Base-by-base conservation (phyloP, 2,797 vertebrate genomes). In the Cyprinodon diabolis region DNA sequence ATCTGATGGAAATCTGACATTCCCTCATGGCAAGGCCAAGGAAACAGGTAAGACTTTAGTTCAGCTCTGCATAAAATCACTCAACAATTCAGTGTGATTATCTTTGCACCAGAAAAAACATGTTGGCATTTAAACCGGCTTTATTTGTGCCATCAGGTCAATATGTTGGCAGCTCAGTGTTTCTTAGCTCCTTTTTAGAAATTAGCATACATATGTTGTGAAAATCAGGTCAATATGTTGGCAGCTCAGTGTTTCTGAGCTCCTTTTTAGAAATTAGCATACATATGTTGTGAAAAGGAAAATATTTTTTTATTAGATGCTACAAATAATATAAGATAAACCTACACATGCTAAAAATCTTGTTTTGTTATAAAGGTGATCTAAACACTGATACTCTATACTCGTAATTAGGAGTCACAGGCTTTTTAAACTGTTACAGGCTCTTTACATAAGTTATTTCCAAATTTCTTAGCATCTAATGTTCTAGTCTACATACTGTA, bases 1-100 rank as follows among this genome's bases (percentile, higher is more conserved):
- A 1, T 4, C 58, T 67, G 79, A 67, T 74, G 77, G 62, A 1
- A 84, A 90, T 56, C 51, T 79, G 63, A 68, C 83, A 45, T 12
- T 79, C 71, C 63, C 68, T 66, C 78, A 81, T 62, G 76, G 69
- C 68, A 91, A 91, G 66, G 79, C 37, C n/a, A 92, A 90, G 65
- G 86, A 93, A 68, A 68, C 79, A 79, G 94, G 94, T 95, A 86
- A 92, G 92, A 76, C 74, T 68, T 2, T 23, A 37, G 9, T 71
- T 30, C 13, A 35, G 0, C 35, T 52, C 48, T 75, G 60, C 54
- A 56, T 47, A 69, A 76, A 79, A 58, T 7, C 54, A 52, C 11
- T 54, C 25, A 19, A 15, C 43, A 67, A 43, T 63, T 1, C 12
- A 19, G 45, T 62, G 48, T 74, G 57, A 49, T 62, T 25, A 72